Base-by-base conservation (phyloP, 2,888 invertebrate genomes). In the Phaedon cochleariae region DNA sequence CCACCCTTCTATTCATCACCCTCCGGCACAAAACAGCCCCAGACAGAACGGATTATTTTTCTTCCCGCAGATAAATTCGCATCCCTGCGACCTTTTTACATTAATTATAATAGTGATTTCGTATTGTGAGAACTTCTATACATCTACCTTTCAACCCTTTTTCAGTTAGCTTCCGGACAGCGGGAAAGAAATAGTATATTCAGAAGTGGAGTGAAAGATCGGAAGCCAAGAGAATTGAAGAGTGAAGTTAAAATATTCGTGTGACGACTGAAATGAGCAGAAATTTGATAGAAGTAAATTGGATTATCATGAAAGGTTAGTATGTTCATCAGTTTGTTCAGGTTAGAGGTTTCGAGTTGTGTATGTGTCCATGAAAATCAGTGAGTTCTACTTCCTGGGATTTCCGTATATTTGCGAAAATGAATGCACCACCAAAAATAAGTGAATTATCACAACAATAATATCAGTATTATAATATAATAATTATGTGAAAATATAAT, bases 1-100 rank as follows among this genome's bases (percentile, higher is more conserved):
- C 15, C 41, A 41, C 41, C 41, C 41, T 41, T 41, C 41, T n/a
- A 41, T 41, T 41, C 41, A 41, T 41, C 41, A 41, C 41, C 41
- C 41, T 41, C 41, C n/a, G 41, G 41, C 41, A n/a, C 41, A 41
- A 41, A n/a, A 26, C 7, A n/a, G 2, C 41, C 41, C n/a, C 15
- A 41, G 4, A 41, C 41, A 41, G 41, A 9, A n/a, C 41, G 41
- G 41, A 41, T 41, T 41, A 41, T 41, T 41, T 41, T 41, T 41
- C 41, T 41, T 41, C 41, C 41, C 41, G 41, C 41, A 41, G 41
- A 41, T 41, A 41, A n/a, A 41, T 41, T 41, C 41, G 41, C 41
- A 41, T 41, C 64, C 72, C 69, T 68, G 71, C 74, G 77, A 77
- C 77, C 77, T 77, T 77, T 77, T 75, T 77, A 76, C 77, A 76